Evolutionary conservation across 2,888 invertebrate species (phyloP), one percentile per base, ranked within the genome.

Genomic region (Andrena hattorfiana): DNA sequence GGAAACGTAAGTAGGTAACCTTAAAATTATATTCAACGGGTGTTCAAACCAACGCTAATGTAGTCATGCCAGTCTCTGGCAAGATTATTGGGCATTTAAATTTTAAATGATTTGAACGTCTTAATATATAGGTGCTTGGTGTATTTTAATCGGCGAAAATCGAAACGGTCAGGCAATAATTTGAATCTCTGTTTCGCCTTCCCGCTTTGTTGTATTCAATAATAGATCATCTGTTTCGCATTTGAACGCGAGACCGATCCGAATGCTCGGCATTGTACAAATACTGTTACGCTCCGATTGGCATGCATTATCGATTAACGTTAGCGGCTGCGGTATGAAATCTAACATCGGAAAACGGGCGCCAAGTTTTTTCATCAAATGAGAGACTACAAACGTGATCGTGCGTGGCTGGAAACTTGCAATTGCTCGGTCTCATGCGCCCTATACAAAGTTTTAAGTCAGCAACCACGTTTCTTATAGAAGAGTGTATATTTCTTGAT

Each of bases 261-360:
- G 49, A 72, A 51, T 49, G 60, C 4, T 26, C n/a, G 13, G 16
- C 59, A 28, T 20, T 42, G 16, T 63, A 30, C 74, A 74, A 74
- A 48, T 32, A 30, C n/a, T 35, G 67, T 68, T 32, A 62, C 67
- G 78, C 75, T 78, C 54, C 54, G 66, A 66, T 80, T 70, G 48
- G 10, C 67, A 56, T 54, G 75, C 64, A 59, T 64, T 64, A 68
- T 49, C 35, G 67, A 75, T 62, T 68, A 78, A 66, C 7, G 48
- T 67, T 62, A 23, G 73, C 20, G 64, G 26, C 13, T 23, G 7
- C 35, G 35, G 23, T 54, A 62, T 35, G 30, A 74, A 62, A 51
- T 71, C n/a, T 56, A 66, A 48, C 49, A 23, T 62, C 16, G n/a
- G 26, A 49, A 13, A 60, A 62, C 23, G 49, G 32, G 35, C 42